Base-by-base conservation (phyloP, 35 echinoderm and acorn worm species). In the Apostichopus japonicus region DNA sequence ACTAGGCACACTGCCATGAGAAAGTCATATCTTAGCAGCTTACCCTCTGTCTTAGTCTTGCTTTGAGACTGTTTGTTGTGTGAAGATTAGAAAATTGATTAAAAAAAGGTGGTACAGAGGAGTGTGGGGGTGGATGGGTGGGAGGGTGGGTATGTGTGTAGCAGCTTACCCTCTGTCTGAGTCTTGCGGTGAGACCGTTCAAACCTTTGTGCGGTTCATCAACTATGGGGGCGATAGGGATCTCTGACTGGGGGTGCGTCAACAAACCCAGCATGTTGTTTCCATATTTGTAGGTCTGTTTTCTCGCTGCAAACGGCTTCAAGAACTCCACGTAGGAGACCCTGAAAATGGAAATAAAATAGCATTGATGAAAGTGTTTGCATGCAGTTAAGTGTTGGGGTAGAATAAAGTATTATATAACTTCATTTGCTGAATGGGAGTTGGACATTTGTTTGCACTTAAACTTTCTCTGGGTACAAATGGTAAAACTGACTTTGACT, bases 251-350 rank as follows among this genome's bases (percentile, higher is more conserved):
- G 1, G 97, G 95, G 57, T 98, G 97, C 5, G 93, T 88, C 90
- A 98, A 70, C 14, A 98, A 54, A 8, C 90, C 91, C 23, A 86
- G 72, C 94, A 98, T 96, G 73, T 98, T 94, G 86, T 98, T 98
- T 19, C 94, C 97, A 78, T 93, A 93, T 13, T 95, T 95, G 90
- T 96, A 95, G 25, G 97, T 98, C 56, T 94, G 87, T 75, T 96
- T 98, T 53, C 93, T 90, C 22, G 92, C 19, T 16, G 97, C 97
- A 91, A 98, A 96, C 21, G 97, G 97, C 77, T 93, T 93, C 79
- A 98, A 89, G 83, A 98, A 98, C 79, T 98, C 97, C 5, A 98
- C 79, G 77, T 98, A 98, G 0, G 92, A 94, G 9, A 98, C 95
- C 44, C 97, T 98, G 33, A 4, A 44, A 44, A 44, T 44, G 33